Evolutionary conservation across 2,888 invertebrate genomes (phyloP).

Genomic region (Callimorpha dominula): DNA sequence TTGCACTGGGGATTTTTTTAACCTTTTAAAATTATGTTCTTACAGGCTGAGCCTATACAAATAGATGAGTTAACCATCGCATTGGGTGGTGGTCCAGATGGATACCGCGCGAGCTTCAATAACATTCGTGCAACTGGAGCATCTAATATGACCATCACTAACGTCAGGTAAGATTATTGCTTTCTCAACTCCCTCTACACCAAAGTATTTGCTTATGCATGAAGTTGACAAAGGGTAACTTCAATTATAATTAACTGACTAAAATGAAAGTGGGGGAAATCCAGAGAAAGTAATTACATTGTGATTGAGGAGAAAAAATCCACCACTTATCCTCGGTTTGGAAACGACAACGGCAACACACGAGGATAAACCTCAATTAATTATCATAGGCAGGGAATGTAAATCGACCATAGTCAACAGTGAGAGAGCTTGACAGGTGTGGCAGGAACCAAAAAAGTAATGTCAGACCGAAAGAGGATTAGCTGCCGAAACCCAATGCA

Average conservation of each 20-base stretch:
- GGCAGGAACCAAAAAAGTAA: too few species aligned
- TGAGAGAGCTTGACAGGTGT: not conserved
- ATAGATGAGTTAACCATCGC: slow-evolving; percentile 94
- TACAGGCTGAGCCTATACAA: slow-evolving; percentile 92
- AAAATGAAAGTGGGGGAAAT: not conserved
- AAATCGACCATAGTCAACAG: not conserved
- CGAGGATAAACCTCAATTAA: not conserved
- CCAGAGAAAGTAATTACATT: not conserved
- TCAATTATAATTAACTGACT: too few species aligned
- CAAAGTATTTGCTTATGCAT: not conserved
- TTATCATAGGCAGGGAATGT: too few species aligned
- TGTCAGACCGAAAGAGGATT: too few species aligned
- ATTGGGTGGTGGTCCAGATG: slow-evolving; percentile 93
- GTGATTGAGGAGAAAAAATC: not conserved
- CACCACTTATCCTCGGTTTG: not conserved
- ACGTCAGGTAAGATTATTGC: slow-evolving; percentile 88
- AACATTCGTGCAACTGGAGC: slow-evolving; percentile 94
- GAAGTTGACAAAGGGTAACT: too few species aligned
- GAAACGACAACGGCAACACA: not conserved
- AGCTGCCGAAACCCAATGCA: too few species aligned
- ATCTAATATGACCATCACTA: slow-evolving; percentile 92
- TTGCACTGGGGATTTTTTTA: not conserved
- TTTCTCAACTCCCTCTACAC: too few species aligned
- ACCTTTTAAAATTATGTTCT: slow-evolving; percentile 28
- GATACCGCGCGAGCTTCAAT: slow-evolving; percentile 93